A percentile compares a stretch with the other conserved stretches of the same genome.
Conservation (phyloP, 2,888 invertebrate genomes). For the Drosophila limbata region DNA sequence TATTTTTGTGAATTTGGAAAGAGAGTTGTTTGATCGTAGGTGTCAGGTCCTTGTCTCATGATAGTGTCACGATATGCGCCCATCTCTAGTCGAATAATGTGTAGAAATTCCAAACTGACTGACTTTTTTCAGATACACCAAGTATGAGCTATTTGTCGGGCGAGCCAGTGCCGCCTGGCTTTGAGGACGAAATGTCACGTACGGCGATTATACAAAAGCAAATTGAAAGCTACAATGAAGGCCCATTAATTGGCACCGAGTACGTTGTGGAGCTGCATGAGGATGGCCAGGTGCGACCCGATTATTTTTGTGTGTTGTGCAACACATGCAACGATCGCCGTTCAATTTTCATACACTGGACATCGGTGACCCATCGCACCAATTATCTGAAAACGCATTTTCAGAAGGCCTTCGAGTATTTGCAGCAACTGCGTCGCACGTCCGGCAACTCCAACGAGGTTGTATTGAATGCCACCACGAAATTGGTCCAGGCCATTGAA, state of each 20-base stretch:
- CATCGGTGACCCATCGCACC: slow-evolving; percentile 91
- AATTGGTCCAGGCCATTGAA: slow-evolving; percentile 89
- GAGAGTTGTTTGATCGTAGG: neutral
- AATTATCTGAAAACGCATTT: slow-evolving; percentile 88
- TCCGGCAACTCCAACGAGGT: slow-evolving; percentile 21
- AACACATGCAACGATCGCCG: slow-evolving; percentile 92
- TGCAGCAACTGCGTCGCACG: slow-evolving; percentile 48
- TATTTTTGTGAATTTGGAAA: neutral
- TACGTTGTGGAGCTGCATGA: slow-evolving; percentile 91
- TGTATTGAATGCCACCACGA: slow-evolving; percentile 19
- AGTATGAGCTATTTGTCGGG: slow-evolving; percentile 86
- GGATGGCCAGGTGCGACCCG: slow-evolving; percentile 89
- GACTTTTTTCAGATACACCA: slow-evolving; percentile 29
- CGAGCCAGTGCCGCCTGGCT: slow-evolving; percentile 90
- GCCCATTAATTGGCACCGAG: slow-evolving; percentile 90
- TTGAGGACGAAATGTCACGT: slow-evolving; percentile 88
- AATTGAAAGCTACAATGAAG: slow-evolving; percentile 85
- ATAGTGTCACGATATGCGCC: slow-evolving; percentile 11
- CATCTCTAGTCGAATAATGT: slow-evolving; percentile 4
- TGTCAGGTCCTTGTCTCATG: slow-evolving; percentile 3
- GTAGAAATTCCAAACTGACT: slow-evolving; percentile 10
- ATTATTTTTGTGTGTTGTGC: slow-evolving; percentile 92
- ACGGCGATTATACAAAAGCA: slow-evolving; percentile 86
- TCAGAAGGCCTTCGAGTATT: slow-evolving; percentile 87
- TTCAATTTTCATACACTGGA: slow-evolving; percentile 92